Evolutionary conservation across 2,113 vertebrate genomes (phyloP).

Genomic region (Archilochus colubris): DNA sequence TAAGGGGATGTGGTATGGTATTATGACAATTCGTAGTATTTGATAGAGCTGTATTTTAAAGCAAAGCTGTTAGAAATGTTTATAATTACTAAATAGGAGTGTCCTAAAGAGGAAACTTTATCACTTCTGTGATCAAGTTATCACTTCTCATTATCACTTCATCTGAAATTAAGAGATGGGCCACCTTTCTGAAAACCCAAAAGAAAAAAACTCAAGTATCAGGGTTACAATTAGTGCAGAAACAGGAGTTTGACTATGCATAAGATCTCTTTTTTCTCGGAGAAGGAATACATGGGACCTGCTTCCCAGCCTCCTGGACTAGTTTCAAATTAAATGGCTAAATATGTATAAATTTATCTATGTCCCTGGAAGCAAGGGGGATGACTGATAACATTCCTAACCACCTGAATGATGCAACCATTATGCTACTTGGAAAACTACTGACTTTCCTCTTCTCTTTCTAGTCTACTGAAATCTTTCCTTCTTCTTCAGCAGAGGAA

Average conservation of each 20-base stretch:
- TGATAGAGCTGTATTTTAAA: neutral
- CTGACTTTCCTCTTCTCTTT: neutral
- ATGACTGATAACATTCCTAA: neutral
- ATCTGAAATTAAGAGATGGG: neutral
- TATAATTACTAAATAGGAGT: neutral
- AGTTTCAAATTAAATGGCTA: neutral
- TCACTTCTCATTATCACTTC: neutral
- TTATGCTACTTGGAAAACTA: neutral
- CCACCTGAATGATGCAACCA: neutral
- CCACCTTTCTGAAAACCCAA: neutral
- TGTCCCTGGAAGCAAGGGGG: neutral
- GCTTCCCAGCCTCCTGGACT: neutral
- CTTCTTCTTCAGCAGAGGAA: neutral
- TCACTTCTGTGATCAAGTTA: neutral
- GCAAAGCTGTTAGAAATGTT: neutral
- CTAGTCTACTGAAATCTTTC: neutral
- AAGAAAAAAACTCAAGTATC: neutral
- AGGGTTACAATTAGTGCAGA: neutral
- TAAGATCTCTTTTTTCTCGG: neutral
- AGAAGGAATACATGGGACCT: neutral
- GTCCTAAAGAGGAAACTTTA: neutral
- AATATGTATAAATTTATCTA: neutral
- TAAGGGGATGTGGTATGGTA: neutral
- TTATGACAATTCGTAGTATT: neutral
- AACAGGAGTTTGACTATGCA: neutral